Evolutionary conservation across 2,113 vertebrate genomes (phyloP).

Genomic region (Onychostruthus taczanowskii): DNA sequence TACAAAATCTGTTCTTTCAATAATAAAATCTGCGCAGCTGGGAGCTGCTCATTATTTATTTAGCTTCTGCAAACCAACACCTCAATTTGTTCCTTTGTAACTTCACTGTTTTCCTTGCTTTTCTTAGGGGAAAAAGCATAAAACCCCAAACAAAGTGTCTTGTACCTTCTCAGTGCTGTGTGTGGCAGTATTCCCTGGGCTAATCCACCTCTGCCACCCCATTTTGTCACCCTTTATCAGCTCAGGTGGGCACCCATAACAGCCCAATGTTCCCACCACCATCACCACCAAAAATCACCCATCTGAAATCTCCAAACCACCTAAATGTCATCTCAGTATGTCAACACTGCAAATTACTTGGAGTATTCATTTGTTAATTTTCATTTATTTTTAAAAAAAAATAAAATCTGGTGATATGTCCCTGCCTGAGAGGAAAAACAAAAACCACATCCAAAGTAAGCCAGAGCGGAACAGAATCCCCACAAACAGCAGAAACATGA

Average conservation of each 20-base stretch:
- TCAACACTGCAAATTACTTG: accelerated
- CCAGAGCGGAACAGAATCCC: not conserved
- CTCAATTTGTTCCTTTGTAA: not conserved
- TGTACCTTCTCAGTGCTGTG: not conserved
- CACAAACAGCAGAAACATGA: accelerated
- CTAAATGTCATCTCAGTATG: not conserved
- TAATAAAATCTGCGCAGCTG: not conserved
- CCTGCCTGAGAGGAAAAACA: not conserved
- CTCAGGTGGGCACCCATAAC: not conserved
- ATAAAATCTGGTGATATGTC: not conserved
- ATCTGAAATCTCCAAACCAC: not conserved
- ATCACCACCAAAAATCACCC: not conserved
- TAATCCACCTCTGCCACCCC: not conserved
- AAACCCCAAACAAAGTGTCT: accelerated
- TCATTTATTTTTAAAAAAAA: not conserved
- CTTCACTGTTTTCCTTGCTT: not conserved
- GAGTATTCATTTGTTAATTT: not conserved
- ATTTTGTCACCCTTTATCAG: not conserved
- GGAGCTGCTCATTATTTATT: slow-evolving; percentile 37
- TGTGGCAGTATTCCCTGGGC: not conserved
- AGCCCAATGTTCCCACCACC: not conserved
- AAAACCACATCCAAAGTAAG: not conserved
- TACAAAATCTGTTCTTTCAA: not conserved
- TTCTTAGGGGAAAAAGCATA: not conserved
- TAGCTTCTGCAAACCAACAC: not conserved